Evolutionary conservation across 2,888 invertebrate species (phyloP).

Genomic region (Caradrina kadenii): DNA sequence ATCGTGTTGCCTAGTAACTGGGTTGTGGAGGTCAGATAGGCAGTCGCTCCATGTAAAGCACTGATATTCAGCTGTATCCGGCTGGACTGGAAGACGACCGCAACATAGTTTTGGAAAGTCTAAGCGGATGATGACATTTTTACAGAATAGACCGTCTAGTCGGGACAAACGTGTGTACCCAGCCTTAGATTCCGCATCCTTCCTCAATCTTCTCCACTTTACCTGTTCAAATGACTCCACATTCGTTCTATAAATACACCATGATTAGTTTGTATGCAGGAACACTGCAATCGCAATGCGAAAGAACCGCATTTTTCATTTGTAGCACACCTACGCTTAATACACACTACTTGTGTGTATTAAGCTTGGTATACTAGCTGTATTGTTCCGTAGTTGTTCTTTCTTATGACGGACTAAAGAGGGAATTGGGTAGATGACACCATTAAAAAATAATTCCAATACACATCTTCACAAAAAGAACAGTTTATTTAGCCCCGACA

Average conservation of each 20-base stretch:
- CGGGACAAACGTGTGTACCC: not conserved
- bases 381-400: not conserved
- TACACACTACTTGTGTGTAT: slow-evolving; percentile 12
- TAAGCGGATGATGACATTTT: too few species aligned
- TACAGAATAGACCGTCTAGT: not conserved
- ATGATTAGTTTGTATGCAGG: slow-evolving; percentile 32
- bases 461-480: too few species aligned
- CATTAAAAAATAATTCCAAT: too few species aligned
- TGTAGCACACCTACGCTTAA: slow-evolving; percentile 26
- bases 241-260: slow-evolving; percentile 17
- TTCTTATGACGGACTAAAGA: too few species aligned
- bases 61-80: too few species aligned
- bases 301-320: slow-evolving; percentile 19
- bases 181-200: slow-evolving; percentile 27
- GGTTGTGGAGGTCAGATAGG: too few species aligned
- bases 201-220: slow-evolving; percentile 18
- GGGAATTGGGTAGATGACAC: too few species aligned
- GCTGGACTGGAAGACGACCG: too few species aligned
- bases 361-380: not conserved
- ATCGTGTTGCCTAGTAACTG: too few species aligned
- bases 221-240: not conserved
- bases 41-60: too few species aligned
- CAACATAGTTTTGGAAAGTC: too few species aligned
- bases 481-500: too few species aligned
- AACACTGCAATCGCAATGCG: slow-evolving; percentile 3